Evolutionary conservation across 2,888 invertebrate genomes (phyloP).

Genomic region (Anoncus sp.): DNA sequence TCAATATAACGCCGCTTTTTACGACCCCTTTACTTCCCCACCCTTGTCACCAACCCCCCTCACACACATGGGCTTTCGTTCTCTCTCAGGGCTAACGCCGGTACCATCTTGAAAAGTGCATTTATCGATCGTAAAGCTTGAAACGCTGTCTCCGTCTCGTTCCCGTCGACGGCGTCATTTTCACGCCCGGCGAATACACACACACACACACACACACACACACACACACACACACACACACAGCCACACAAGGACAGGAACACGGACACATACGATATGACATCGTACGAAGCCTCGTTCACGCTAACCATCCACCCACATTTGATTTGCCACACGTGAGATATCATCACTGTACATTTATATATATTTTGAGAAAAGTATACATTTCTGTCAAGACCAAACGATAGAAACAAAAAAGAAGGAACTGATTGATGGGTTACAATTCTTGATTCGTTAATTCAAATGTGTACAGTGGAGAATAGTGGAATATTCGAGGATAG

Average conservation of each 20-base stretch:
- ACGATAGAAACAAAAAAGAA: neutral
- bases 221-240: slow-evolving; percentile 1
- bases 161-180: slow-evolving; percentile 59
- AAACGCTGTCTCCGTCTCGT: slow-evolving; percentile 29
- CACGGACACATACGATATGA: slow-evolving; percentile 3
- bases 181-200: slow-evolving; percentile 19
- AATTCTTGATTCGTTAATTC: too few relatives aligned
- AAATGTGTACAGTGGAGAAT: too few relatives aligned
- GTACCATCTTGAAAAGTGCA: slow-evolving; percentile 64
- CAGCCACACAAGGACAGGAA: too few relatives aligned
- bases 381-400: neutral
- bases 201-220: neutral
- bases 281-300: slow-evolving; percentile 27
- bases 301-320: slow-evolving; percentile 18
- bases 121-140: slow-evolving; percentile 63
- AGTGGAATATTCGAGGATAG: too few relatives aligned
- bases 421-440: neutral
- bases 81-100: slow-evolving; percentile 42
- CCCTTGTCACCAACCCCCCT: slow-evolving; percentile 1
- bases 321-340: slow-evolving; percentile 15
- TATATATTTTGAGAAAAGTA: neutral
- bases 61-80: slow-evolving; percentile 6
- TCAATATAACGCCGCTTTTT: slow-evolving; percentile 35
- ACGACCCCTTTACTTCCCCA: slow-evolving; percentile 30
- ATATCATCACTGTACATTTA: neutral